A percentile compares a stretch with the other conserved stretches of the same genome.
These are phyloP conservation scores for Brachypalpus laphriformis DNA, from an alignment of 2,888 invertebrate genomes.

Conservation along the genomic window DNA sequence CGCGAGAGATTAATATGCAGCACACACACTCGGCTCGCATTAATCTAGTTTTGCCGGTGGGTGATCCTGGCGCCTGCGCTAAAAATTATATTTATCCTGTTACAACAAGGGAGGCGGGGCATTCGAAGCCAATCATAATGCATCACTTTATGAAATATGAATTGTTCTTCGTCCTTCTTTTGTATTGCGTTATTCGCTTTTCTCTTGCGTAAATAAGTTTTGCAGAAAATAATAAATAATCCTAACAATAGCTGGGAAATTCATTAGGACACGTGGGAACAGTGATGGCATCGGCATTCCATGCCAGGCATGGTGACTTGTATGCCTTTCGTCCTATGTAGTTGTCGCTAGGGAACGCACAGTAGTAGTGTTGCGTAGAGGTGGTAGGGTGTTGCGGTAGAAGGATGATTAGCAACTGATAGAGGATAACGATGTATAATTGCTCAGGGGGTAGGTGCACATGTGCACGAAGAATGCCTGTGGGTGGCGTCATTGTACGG, in stretches of 20 bases:
- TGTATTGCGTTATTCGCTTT: constrained; percentile 66
- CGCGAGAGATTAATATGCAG: constrained; percentile 62
- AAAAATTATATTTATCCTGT: constrained; percentile 82
- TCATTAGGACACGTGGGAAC: constrained; percentile 74
- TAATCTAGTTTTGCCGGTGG: constrained; percentile 37
- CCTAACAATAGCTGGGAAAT: constrained; percentile 72
- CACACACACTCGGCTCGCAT: constrained; percentile 58
- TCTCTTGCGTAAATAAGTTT: constrained; percentile 66
- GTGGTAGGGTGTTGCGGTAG: constrained; percentile 7
- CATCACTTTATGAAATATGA: constrained; percentile 70
- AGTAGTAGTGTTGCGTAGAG: constrained; percentile 5
- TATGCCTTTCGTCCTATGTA: background rate
- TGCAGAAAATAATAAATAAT: constrained; percentile 67
- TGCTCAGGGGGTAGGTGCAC: constrained; percentile 10
- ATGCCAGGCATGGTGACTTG: constrained; percentile 11
- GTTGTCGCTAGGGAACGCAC: constrained; percentile 27
- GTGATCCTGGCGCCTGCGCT: constrained; percentile 80
- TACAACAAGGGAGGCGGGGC: constrained; percentile 77
- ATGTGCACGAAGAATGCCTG: background rate
- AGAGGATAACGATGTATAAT: constrained; percentile 1
- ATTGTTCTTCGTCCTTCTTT: constrained; percentile 70
- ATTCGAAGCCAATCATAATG: constrained; percentile 76
- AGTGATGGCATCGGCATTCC: constrained; percentile 50
- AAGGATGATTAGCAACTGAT: constrained; percentile 39
- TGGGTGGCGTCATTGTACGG: constrained; percentile 45